Percentiles rank a stretch among this genome's conserved stretches.
These are phyloP conservation scores for Troglohyphantes excavatus DNA, from an alignment of 2,888 invertebrate genomes.

Conservation along the genomic window DNA sequence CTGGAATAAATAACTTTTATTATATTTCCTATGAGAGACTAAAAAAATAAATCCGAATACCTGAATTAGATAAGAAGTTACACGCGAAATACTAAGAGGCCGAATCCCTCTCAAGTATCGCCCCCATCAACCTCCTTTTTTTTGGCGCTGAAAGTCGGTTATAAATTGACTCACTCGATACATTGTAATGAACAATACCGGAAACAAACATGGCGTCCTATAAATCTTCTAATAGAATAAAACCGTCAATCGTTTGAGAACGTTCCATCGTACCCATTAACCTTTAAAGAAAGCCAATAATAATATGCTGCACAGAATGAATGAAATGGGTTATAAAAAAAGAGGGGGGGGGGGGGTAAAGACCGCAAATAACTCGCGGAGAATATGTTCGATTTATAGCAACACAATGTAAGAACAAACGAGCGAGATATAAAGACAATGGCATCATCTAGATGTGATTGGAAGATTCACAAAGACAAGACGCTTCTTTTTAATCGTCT, in stretches of 20 bases:
- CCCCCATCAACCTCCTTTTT: no score
- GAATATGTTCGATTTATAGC: not conserved
- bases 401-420: constrained; percentile 17
- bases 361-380: constrained; percentile 16
- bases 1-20: no score
- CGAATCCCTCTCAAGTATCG: no score
- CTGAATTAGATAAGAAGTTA: no score
- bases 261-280: constrained; percentile 1
- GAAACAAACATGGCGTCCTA: not conserved
- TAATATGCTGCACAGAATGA: not conserved
- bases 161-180: no score
- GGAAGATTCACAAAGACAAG: no score
- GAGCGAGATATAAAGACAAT: not conserved
- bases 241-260: not conserved
- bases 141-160: no score
- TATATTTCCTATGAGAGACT: no score
- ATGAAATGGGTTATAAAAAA: not conserved
- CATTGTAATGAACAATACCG: not conserved
- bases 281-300: not conserved
- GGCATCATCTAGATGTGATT: not conserved
- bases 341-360: not conserved
- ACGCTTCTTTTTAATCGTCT: no score
- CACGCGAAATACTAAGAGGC: no score
- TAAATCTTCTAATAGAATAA: not conserved
- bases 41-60: no score